Evolutionary conservation across 2,888 invertebrate species (phyloP).

Genomic region (Netelia melanura): DNA sequence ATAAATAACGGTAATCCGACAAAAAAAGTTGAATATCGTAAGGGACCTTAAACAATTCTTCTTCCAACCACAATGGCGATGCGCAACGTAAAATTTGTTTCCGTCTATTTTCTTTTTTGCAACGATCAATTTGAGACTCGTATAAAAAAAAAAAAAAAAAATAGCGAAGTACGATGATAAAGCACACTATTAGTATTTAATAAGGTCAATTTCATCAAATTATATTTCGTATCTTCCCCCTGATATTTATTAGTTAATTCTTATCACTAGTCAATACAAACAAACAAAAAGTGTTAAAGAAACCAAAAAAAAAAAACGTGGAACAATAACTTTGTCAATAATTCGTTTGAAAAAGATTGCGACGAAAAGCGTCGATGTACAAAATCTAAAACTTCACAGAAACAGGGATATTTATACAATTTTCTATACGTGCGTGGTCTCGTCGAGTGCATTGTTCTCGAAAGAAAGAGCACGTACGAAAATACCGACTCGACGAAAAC

Average conservation of each 20-base stretch:
- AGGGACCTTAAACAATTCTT: too few species aligned
- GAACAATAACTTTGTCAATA: conserved; percentile 33
- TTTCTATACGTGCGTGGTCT: conserved; percentile 24
- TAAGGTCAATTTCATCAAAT: conserved; percentile 17
- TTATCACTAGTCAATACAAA: conserved; percentile 74
- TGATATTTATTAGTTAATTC: conserved; percentile 77
- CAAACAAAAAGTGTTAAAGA: conserved; percentile 29
- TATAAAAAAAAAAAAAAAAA: background rate
- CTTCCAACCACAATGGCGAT: too few species aligned
- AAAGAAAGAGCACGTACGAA: background rate
- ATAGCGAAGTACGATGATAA: background rate
- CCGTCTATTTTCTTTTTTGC: background rate
- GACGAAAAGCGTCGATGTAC: conserved; percentile 3
- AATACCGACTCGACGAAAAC: conserved; percentile 16
- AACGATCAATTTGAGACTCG: background rate
- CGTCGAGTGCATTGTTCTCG: conserved; percentile 11
- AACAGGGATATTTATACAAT: conserved; percentile 57
- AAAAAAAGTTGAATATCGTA: too few species aligned
- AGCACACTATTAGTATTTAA: conserved; percentile 33
- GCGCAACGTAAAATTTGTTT: too few species aligned
- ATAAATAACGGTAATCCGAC: too few species aligned
- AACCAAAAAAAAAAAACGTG: background rate
- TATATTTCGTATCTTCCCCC: conserved; percentile 70
- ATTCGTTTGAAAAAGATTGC: background rate
- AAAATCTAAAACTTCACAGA: background rate